Conservation (phyloP, 2,888 invertebrate species). For the Sinhomidia bicolor region DNA sequence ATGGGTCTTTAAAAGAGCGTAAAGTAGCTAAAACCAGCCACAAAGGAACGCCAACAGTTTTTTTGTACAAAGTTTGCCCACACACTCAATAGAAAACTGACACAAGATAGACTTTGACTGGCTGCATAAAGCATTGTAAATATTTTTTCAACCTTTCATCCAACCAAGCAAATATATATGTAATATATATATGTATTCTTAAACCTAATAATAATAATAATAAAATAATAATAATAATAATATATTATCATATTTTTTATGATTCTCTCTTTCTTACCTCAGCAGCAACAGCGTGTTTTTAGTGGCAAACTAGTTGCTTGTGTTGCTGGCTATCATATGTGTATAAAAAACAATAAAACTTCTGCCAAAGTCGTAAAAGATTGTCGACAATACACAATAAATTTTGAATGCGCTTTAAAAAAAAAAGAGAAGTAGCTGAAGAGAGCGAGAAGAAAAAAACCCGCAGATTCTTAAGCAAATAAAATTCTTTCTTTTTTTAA, state of each 20-base stretch:
- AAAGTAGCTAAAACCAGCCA: not conserved
- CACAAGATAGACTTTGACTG: no score
- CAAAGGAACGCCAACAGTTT: not conserved
- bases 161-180: no score
- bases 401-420: conserved; percentile 17
- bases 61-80: no score
- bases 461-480: not conserved
- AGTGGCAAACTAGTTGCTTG: not conserved
- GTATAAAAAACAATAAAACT: conserved; percentile 35
- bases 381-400: conserved; percentile 27
- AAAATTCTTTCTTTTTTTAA: not conserved
- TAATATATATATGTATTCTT: not conserved
- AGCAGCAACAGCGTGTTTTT: not conserved
- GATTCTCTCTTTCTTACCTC: not conserved
- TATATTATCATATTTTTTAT: conserved; percentile 9
- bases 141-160: not conserved
- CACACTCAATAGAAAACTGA: not conserved
- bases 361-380: conserved; percentile 43
- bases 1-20: conserved; percentile 18
- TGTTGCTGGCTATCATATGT: not conserved
- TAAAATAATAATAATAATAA: no score
- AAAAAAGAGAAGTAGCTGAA: not conserved
- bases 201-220: no score
- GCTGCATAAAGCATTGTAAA: no score
- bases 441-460: not conserved